Base-by-base conservation (phyloP, 2,888 invertebrate genomes). In the Polyommatus icarus region DNA sequence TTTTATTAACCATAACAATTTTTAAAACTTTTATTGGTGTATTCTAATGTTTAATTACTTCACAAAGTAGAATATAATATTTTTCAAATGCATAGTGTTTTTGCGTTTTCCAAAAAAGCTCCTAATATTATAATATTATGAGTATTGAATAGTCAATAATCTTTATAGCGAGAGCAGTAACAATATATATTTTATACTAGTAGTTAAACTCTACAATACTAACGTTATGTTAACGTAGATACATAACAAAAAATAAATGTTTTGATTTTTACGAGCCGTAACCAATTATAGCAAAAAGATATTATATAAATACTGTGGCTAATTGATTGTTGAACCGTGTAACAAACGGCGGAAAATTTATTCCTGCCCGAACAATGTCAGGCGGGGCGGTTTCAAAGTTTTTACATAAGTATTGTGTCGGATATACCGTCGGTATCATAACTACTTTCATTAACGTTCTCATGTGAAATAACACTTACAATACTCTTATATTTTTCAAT, bases 381-480 rank as follows among this genome's bases (percentile, higher is more conserved):
- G 77, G 32, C 67, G 57, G 76, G 72, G 61, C 75, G 71, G 71
- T 50, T 73, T 59, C 78, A 40, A 57, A 40, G 59, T 73, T 77
- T 73, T 77, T 77, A 54, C 71, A 54, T 29, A 32, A 71, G 54
- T 71, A 77, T 54, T 77, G 54, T 71, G 36, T 71, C 71, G 50
- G 71, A 71, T 77, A 71, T 77, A 72, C 72, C 32, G 57, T 54
- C 81, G 78, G 78, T 81, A 84, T 85, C 85, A 84, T 86, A 1
- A 20, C 59, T 24, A 61, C 61, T 61, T 61, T 61, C 61, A 24
- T 12, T 24, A 24, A 12, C 24, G 8, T 73, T 50, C 36, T 24
- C 15, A 36, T 71, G 71, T 61, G 61, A 20, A 10, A 61, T 24
- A 24, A 12, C 24, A 20, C 10, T 20, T 12, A 12, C 20, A 61